phyloP scores from a whole-genome alignment of 1,140 invertebrate species.

The Cepaea nemoralis region DNA sequence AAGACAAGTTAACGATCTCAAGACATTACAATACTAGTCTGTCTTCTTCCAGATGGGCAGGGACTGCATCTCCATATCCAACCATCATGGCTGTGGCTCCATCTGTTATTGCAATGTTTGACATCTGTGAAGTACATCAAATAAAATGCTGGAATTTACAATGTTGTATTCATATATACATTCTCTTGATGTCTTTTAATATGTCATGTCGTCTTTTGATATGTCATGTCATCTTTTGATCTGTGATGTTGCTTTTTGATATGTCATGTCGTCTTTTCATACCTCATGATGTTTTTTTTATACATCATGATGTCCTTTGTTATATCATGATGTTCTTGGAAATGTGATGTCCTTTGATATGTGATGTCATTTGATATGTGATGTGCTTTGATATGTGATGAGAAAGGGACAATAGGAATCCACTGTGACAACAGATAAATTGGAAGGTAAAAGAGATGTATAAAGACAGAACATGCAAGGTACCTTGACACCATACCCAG shows the following conservation, averaged over 20 bases:
- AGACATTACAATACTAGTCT: conserved; percentile 56
- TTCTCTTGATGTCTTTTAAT: not conserved
- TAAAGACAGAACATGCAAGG: too few relatives aligned
- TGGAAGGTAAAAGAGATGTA: too few relatives aligned
- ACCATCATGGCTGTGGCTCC: not conserved
- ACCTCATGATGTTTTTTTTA: not conserved
- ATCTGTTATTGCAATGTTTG: conserved; percentile 4
- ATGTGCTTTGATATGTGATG: too few relatives aligned
- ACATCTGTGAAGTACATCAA: not conserved
- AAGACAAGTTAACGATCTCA: too few relatives aligned
- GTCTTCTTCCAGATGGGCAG: conserved; percentile 61
- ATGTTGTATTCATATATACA: not conserved
- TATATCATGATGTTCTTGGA: too few relatives aligned
- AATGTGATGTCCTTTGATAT: too few relatives aligned
- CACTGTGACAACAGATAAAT: too few relatives aligned
- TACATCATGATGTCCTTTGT: not conserved
- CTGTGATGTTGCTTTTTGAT: not conserved
- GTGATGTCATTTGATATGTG: too few relatives aligned
- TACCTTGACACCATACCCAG: too few relatives aligned
- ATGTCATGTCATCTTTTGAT: not conserved
- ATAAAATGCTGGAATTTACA: not conserved
- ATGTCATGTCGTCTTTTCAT: not conserved
- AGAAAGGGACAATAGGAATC: too few relatives aligned
- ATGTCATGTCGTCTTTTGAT: not conserved
- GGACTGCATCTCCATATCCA: conserved; percentile 54